These are phyloP conservation scores for Copsychus sechellarum DNA, from an alignment of 2,113 vertebrate species.

Conservation along the genomic window DNA sequence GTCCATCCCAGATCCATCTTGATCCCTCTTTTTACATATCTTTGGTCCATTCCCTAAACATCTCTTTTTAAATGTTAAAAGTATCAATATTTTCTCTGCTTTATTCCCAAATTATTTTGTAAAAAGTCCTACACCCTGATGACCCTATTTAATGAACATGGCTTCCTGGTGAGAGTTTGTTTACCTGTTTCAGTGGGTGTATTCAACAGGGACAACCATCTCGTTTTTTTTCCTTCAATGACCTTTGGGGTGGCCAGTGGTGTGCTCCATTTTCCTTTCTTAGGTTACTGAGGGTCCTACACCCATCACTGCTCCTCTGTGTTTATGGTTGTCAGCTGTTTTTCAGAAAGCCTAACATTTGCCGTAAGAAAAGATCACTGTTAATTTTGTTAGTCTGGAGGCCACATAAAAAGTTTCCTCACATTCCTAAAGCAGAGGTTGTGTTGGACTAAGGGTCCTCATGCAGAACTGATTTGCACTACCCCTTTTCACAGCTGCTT, in stretches of 20 bases:
- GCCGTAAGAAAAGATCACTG: not conserved
- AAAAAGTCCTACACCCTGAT: rapidly evolving
- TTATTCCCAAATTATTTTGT: not conserved
- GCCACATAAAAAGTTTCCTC: not conserved
- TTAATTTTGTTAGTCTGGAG: not conserved
- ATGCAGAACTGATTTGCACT: not conserved
- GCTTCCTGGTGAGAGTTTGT: not conserved
- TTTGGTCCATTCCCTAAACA: not conserved
- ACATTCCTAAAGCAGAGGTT: not conserved
- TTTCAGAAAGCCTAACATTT: not conserved
- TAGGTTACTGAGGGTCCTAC: not conserved
- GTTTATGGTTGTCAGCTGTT: not conserved
- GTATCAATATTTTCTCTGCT: not conserved
- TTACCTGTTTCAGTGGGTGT: not conserved
- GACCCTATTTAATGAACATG: not conserved
- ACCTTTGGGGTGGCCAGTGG: not conserved
- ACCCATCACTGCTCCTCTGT: not conserved
- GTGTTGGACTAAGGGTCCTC: not conserved
- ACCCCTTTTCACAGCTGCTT: not conserved
- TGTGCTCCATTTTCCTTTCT: not conserved
- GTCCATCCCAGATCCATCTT: not conserved
- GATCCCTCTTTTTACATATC: not conserved
- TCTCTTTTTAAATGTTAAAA: not conserved
- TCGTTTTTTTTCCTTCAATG: rapidly evolving
- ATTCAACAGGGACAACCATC: not conserved